These are phyloP conservation scores for Tetranychus truncatus DNA, from an alignment of 2,888 invertebrate species.

Conservation along the genomic window DNA sequence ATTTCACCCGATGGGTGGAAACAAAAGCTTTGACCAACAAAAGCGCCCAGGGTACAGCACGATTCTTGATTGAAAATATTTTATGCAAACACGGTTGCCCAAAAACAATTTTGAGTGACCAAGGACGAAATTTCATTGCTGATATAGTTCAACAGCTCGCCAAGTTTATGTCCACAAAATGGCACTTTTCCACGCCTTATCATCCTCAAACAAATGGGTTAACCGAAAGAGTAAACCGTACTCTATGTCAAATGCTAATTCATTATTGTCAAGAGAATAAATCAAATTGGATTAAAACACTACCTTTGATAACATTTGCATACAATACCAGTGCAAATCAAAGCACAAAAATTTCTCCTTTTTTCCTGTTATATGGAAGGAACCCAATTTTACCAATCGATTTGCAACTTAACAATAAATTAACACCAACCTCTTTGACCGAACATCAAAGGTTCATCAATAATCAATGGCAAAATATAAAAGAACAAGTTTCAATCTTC, in stretches of 20 bases:
- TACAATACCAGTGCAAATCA: conserved; percentile 16
- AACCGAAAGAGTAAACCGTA: conserved; percentile 2
- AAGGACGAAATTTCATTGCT: conserved; percentile 3
- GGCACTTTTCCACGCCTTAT: background rate
- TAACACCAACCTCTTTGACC: too few species aligned
- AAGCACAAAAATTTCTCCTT: conserved; percentile 11
- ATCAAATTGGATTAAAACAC: conserved; percentile 15
- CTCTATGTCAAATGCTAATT: conserved; percentile 10
- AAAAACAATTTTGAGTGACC: conserved; percentile 2
- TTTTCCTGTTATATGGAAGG: background rate
- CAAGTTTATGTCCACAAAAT: background rate
- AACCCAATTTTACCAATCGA: conserved; percentile 2
- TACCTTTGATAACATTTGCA: conserved; percentile 15
- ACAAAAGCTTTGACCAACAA: background rate
- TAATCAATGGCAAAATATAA: too few species aligned
- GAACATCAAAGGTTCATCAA: too few species aligned
- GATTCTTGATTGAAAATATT: conserved; percentile 2
- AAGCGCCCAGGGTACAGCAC: background rate
- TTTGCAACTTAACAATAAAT: too few species aligned
- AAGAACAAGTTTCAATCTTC: too few species aligned
- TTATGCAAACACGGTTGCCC: conserved; percentile 3
- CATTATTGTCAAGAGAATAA: conserved; percentile 15
- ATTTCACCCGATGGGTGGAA: background rate
- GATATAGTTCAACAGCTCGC: background rate
- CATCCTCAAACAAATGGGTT: conserved; percentile 12